A percentile compares a stretch with the other conserved stretches of the same genome.
phyloP scores from a whole-genome alignment of 1,140 invertebrate genomes.

The Berghia stephanieae region DNA sequence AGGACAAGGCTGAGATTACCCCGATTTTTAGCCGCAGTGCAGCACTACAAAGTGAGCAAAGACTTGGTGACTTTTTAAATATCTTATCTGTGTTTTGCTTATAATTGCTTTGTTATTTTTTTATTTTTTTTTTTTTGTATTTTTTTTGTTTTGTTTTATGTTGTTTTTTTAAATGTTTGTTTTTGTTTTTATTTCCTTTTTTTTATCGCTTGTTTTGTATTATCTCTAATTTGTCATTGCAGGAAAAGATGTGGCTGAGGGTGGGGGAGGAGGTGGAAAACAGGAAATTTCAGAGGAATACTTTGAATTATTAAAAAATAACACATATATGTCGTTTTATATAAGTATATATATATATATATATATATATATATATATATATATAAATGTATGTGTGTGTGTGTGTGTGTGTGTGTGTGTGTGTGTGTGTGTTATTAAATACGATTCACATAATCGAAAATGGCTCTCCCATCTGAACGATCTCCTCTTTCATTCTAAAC shows the following conservation, averaged over 20 bases:
- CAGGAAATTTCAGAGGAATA: no score
- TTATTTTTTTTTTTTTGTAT: conserved; percentile 11
- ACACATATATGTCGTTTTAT: background rate
- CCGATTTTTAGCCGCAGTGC: no score
- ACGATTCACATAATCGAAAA: no score
- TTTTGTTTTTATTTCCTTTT: background rate
- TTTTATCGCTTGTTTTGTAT: background rate
- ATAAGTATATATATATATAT: background rate
- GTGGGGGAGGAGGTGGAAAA: no score
- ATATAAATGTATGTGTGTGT: background rate
- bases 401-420: no score
- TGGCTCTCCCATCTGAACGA: no score
- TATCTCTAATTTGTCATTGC: background rate
- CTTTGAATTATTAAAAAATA: no score
- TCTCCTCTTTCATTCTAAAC: no score
- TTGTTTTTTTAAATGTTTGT: background rate
- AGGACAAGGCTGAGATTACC: no score
- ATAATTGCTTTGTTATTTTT: background rate
- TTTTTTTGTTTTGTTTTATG: background rate
- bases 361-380: background rate
- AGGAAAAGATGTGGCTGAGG: background rate
- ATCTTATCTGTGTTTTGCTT: conserved; percentile 10
- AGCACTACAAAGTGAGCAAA: no score
- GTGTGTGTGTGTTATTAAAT: no score
- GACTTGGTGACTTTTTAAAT: no score